A percentile compares a stretch with the other conserved stretches of the same genome.
Evolutionary conservation across 2,888 invertebrate species (phyloP).

Genomic region (Galerucella calmariensis): DNA sequence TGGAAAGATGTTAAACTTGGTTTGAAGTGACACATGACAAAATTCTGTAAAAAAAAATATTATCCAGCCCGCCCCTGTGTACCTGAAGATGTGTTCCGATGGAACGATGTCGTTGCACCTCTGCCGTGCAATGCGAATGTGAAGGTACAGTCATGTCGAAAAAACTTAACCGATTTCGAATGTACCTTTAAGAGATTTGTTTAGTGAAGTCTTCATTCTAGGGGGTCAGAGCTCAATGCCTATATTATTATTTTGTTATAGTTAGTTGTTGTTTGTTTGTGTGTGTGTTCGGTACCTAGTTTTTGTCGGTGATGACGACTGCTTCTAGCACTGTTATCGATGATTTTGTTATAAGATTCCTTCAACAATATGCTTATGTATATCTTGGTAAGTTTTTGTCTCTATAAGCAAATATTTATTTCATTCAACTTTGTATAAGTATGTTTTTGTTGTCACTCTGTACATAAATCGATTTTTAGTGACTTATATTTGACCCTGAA

Average conservation of each 20-base stretch:
- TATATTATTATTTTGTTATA: slow-evolving; percentile 15
- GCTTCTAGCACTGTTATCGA: background rate
- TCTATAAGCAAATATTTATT: background rate
- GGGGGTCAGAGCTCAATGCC: slow-evolving; percentile 21
- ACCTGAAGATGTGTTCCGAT: slow-evolving; percentile 38
- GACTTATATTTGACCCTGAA: no score
- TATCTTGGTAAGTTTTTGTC: slow-evolving; percentile 34
- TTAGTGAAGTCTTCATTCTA: slow-evolving; percentile 26
- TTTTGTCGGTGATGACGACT: slow-evolving; percentile 14
- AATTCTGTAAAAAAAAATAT: background rate
- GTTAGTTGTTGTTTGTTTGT: background rate
- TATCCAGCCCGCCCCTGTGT: slow-evolving; percentile 13
- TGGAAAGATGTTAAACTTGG: no score
- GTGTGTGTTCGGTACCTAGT: slow-evolving; percentile 4
- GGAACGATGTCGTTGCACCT: slow-evolving; percentile 61
- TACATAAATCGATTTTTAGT: no score
- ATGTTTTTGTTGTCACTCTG: no score
- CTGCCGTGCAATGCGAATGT: slow-evolving; percentile 55
- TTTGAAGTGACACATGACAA: no score
- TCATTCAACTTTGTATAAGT: no score
- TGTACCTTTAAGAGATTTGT: slow-evolving; percentile 32
- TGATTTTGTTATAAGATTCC: background rate
- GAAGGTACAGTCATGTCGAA: slow-evolving; percentile 52
- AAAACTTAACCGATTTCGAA: slow-evolving; percentile 38
- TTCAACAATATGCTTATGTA: slow-evolving; percentile 35